These are phyloP conservation scores for Gnatocerus cornutus DNA, from an alignment of 2,888 invertebrate species.

Conservation along the genomic window DNA sequence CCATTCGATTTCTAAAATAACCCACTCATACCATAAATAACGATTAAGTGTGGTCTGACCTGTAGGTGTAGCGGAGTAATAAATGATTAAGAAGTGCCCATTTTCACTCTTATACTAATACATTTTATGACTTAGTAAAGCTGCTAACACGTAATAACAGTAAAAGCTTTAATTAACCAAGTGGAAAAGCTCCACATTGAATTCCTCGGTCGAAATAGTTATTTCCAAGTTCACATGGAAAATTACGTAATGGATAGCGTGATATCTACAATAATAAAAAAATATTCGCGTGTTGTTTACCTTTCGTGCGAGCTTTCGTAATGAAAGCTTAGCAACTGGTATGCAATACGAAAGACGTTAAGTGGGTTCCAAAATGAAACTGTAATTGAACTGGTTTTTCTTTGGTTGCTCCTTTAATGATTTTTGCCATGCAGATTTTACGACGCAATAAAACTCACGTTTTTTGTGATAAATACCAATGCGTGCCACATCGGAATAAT, in stretches of 20 bases:
- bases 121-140: constrained; percentile 5
- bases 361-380: constrained; percentile 36
- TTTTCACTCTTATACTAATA: not conserved
- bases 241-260: constrained; percentile 40
- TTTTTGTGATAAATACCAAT: constrained; percentile 11
- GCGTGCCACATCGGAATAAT: constrained; percentile 14
- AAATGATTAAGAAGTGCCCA: constrained; percentile 6
- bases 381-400: constrained; percentile 42
- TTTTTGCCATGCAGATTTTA: constrained; percentile 5
- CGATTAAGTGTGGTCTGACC: not conserved
- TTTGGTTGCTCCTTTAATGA: constrained; percentile 13
- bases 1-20: too few species aligned
- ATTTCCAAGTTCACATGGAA: constrained; percentile 24
- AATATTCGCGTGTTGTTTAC: constrained; percentile 42
- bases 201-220: constrained; percentile 17
- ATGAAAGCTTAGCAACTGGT: constrained; percentile 33
- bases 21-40: too few species aligned
- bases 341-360: constrained; percentile 38
- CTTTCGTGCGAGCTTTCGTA: constrained; percentile 41
- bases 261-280: constrained; percentile 38
- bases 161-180: constrained; percentile 22
- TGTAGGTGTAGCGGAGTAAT: not conserved
- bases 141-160: constrained; percentile 11
- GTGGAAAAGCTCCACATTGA: constrained; percentile 10
- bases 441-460: not conserved